These are phyloP conservation scores for Ganaspis brasiliensis DNA, from an alignment of 2,888 invertebrate species.

Conservation along the genomic window DNA sequence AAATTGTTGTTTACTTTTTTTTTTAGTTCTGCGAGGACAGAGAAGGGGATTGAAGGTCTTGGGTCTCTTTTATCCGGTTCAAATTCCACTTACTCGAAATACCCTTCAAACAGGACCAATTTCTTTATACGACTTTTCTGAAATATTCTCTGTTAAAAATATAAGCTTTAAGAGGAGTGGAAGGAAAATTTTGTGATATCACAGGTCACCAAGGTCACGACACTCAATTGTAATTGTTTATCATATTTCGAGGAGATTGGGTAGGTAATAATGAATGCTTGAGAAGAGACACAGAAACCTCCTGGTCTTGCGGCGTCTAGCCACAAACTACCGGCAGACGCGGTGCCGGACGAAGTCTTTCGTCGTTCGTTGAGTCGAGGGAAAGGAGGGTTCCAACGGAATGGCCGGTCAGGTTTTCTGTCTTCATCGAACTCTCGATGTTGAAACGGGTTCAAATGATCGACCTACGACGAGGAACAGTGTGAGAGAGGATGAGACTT, in stretches of 20 bases:
- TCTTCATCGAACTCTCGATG: slow-evolving; percentile 18
- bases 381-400: slow-evolving; percentile 39
- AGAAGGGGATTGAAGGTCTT: slow-evolving; percentile 12
- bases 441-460: slow-evolving; percentile 20
- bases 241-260: slow-evolving; percentile 1
- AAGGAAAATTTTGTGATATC: background rate
- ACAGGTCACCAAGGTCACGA: slow-evolving; percentile 10
- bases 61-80: background rate
- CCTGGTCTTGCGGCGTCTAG: slow-evolving; percentile 33
- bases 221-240: background rate
- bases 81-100: slow-evolving; percentile 24
- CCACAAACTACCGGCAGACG: slow-evolving; percentile 30
- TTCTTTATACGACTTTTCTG: background rate
- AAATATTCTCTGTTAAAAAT: too few relatives aligned
- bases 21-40: background rate
- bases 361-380: slow-evolving; percentile 23
- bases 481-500: slow-evolving; percentile 26
- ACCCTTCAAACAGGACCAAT: slow-evolving; percentile 1
- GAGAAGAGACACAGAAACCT: slow-evolving; percentile 4
- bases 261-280: background rate
- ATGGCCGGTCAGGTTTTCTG: slow-evolving; percentile 23
- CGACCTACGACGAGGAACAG: background rate
- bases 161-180: background rate
- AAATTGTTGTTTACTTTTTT: background rate
- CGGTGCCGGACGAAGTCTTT: slow-evolving; percentile 33